Conservation (phyloP, 2,797 vertebrate species). For the Pempheris klunzingeri region DNA sequence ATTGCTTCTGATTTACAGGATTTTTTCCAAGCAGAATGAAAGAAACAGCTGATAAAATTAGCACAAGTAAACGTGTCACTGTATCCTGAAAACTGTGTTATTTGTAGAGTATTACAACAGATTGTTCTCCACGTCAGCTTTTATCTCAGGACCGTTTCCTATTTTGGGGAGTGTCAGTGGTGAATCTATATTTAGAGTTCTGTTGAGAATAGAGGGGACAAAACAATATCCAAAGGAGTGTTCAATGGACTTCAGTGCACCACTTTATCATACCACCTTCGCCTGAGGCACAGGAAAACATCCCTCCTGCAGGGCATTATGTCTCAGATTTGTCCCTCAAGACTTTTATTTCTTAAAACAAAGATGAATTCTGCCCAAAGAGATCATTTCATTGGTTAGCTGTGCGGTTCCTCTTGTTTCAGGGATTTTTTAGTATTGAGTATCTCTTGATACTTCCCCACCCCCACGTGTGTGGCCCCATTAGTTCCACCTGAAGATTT, state of each 20-base stretch:
- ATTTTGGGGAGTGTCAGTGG: slow-evolving; percentile 25
- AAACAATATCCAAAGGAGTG: neutral
- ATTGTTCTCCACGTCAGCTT: slow-evolving; percentile 30
- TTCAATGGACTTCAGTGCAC: slow-evolving; percentile 8
- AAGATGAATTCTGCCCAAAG: neutral
- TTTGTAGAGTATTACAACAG: slow-evolving; percentile 20
- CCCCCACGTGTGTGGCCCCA: neutral
- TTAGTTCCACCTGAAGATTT: neutral
- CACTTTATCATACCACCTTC: neutral
- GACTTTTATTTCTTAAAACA: neutral
- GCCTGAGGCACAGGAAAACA: neutral
- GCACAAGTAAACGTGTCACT: slow-evolving; percentile 15
- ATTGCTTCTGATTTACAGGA: neutral
- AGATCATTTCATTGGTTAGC: neutral
- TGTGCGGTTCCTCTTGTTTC: neutral
- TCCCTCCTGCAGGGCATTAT: neutral
- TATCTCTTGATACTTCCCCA: neutral
- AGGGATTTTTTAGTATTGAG: neutral
- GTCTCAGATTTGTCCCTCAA: neutral
- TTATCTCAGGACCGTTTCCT: slow-evolving; percentile 50
- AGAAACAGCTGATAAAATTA: slow-evolving; percentile 32
- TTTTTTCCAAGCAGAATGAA: neutral
- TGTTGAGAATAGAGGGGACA: slow-evolving; percentile 6
- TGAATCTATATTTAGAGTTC: slow-evolving; percentile 57
- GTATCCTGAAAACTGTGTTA: slow-evolving; percentile 37